Base-by-base conservation (phyloP, 2,797 vertebrate species). In the Hydrolagus colliei region DNA sequence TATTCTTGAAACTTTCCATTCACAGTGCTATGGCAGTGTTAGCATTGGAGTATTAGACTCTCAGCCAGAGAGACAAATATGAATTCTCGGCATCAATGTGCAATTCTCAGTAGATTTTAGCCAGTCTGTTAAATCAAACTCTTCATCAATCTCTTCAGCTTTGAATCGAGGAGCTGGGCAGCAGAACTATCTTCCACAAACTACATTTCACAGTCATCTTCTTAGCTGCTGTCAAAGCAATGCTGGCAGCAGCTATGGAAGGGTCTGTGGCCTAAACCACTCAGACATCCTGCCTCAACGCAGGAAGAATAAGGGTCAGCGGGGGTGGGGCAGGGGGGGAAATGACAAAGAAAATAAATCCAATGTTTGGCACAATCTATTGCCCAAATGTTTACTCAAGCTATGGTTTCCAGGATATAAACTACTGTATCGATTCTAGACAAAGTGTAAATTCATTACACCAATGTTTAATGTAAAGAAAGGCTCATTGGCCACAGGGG, bases 381-480 rank as follows among this genome's bases (percentile, higher is more conserved):
- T 52, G 41, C 41, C 41, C 41, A 52, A 52, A 52, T 52, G 41
- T 52, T 52, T 52, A 52, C 41, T 52, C 41, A 52, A 52, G 41
- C 41, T 52, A 52, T 52, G 41, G 41, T 6, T 52, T 52, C 41
- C 41, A 52, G 6, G 41, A 52, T 52, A 52, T 52, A 52, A 52
- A 52, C 41, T 52, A 52, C 41, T 52, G 41, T 52, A 52, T 6
- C 41, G 41, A 84, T 41, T 62, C 62, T 27, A 62, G 1, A 52
- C 65, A 84, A 35, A 84, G 35, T 68, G 52, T 67, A 41, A 84
- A 71, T 68, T 84, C 32, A 82, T 68, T 65, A 84, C 18, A 35
- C 22, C 32, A 41, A 35, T n/a, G 7, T 52, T 84, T 52, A 41
- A 82, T 16, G 41, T 11, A 41, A 27, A 65, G 68, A 65, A 82